Conservation (phyloP, 2,113 vertebrate genomes). For the Limnothrissa miodon region DNA sequence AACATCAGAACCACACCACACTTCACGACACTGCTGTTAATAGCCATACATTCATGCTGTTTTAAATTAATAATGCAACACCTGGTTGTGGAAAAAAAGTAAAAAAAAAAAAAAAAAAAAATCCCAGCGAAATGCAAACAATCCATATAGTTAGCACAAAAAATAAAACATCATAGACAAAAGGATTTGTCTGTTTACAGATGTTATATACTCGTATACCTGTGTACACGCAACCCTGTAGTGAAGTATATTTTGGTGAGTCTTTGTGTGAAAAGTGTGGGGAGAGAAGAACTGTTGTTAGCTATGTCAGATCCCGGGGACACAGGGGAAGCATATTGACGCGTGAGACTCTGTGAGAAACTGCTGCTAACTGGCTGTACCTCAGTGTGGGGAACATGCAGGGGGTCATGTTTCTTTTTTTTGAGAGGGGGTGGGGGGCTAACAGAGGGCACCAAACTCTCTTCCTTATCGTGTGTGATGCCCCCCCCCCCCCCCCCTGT, state of each 20-base stretch:
- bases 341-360: not conserved
- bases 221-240: not conserved
- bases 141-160: not conserved
- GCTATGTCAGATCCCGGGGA: not conserved
- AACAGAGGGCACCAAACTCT: not conserved
- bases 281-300: not conserved
- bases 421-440: not conserved
- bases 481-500: too few species aligned
- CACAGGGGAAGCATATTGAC: not conserved
- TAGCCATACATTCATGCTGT: too few species aligned
- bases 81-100: too few species aligned
- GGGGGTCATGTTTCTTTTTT: not conserved
- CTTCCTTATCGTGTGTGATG: not conserved
- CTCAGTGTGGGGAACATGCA: not conserved
- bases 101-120: too few species aligned
- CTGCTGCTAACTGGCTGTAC: not conserved
- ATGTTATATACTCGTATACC: not conserved
- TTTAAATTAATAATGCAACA: too few species aligned
- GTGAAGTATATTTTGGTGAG: not conserved
- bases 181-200: not conserved
- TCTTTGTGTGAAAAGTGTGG: not conserved
- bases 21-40: too few species aligned
- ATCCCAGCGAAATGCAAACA: not conserved
- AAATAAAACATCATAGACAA: not conserved
- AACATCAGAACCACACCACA: too few species aligned